Base-by-base conservation (phyloP, 2,888 invertebrate species). In the Anodontia alba region DNA sequence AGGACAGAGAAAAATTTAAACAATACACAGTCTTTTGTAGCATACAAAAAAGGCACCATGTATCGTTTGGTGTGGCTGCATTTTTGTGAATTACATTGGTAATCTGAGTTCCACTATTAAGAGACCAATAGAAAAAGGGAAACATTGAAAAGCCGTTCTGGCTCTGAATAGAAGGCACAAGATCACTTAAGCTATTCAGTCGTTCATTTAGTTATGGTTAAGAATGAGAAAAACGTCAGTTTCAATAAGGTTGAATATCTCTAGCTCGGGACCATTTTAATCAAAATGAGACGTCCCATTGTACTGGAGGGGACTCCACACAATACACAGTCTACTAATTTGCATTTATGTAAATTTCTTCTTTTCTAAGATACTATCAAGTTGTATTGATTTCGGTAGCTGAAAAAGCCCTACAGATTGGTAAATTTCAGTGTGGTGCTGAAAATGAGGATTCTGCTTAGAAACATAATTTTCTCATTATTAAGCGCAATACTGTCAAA, bases 261-360 rank as follows among this genome's bases (percentile, higher is more conserved):
- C 26, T 8, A 17, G 29, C 49, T 38, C 31, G 23, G 75, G 69
- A 46, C 73, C 69, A 51, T 66, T 43, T 51, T 49, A 67, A 68
- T 68, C 75, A 46, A 75, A 54, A 69, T 36, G 75, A 68, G 75
- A 33, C 43, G 43, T 38, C 70, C 70, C 62, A 76, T 76, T 76
- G 62, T 70, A 43, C 33, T 54, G 23, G 5, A 38, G 33, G 42
- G 54, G 38, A 33, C 42, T 36, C 15, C 70, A 31, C 76, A 76
- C 62, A 76, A 76, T 76, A 33, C 73, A 73, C 36, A 54, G 57
- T 36, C 72, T 38, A 54, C 75, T 81, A 62, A 86, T 86, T 86
- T 86, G 80, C 86, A 86, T 86, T 80, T 83, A 86, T 86, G 83
- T 54, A 83, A 86, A 86, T 86, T 79, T 73, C 33, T 54, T 68